Evolutionary conservation across 2,797 vertebrate species (phyloP).

Genomic region (Amphiprion clarkii): DNA sequence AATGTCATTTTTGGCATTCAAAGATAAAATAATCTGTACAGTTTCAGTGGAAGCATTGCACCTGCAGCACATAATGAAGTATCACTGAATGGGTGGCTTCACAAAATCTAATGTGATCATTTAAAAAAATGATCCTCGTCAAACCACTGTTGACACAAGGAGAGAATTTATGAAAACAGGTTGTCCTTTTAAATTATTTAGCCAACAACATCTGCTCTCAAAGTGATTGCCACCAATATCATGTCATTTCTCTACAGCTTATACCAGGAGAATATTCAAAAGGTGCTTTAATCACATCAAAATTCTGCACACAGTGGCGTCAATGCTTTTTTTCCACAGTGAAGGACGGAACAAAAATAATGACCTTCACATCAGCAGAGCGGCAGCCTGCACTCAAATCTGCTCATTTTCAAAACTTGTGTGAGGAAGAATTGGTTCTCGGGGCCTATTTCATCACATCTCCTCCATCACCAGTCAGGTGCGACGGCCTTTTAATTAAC

Average conservation of each 20-base stretch:
- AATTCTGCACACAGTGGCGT: background rate
- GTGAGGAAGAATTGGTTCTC: constrained; percentile 55
- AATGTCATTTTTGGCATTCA: no score
- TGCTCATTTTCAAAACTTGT: constrained; percentile 50
- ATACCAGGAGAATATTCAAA: background rate
- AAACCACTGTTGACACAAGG: no score
- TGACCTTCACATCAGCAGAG: background rate
- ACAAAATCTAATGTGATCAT: no score
- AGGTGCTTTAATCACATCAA: background rate
- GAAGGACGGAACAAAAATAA: constrained; percentile 14
- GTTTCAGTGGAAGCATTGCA: no score
- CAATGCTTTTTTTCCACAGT: background rate
- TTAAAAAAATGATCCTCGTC: no score
- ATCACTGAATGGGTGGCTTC: no score
- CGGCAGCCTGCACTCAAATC: constrained; percentile 23
- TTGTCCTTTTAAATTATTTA: no score
- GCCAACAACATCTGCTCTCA: no score
- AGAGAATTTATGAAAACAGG: no score
- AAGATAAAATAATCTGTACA: no score
- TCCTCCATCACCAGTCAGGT: constrained; percentile 76
- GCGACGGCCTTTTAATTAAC: constrained; percentile 83
- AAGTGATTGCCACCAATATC: background rate
- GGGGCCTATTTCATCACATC: constrained; percentile 56
- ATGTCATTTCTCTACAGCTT: background rate
- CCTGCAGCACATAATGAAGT: no score